Evolutionary conservation across 1,140 invertebrate species (phyloP).

Genomic region (Drosophila nannoptera): DNA sequence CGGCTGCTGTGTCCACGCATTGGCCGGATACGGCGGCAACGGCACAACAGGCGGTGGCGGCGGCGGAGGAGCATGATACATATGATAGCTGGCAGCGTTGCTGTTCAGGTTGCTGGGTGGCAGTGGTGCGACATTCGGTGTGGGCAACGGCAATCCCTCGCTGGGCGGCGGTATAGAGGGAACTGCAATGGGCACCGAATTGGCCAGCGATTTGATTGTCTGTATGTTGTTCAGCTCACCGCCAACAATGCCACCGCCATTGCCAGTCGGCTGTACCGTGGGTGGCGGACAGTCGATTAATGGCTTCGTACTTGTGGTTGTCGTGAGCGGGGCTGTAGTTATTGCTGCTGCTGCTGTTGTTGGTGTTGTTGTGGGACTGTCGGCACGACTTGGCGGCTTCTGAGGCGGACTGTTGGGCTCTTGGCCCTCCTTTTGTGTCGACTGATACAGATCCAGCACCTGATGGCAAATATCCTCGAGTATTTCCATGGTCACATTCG

Average conservation of each 20-base stretch:
- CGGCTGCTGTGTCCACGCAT: conserved; percentile 48
- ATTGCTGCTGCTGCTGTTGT: neutral
- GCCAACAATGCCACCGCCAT: conserved; percentile 30
- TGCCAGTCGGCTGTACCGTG: conserved; percentile 36
- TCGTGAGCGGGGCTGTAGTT: conserved; percentile 8
- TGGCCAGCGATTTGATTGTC: conserved; percentile 56
- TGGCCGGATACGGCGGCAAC: conserved; percentile 48
- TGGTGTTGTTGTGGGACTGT: conserved; percentile 54
- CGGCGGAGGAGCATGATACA: conserved; percentile 68
- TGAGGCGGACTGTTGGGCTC: conserved; percentile 83
- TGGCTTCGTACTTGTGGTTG: conserved; percentile 15
- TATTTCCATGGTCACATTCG: conserved; percentile 95
- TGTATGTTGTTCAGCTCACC: conserved; percentile 58
- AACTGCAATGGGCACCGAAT: conserved; percentile 35
- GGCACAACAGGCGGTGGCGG: conserved; percentile 62
- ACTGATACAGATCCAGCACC: conserved; percentile 89
- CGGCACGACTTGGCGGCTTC: conserved; percentile 79
- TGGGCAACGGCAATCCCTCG: conserved; percentile 59
- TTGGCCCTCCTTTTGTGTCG: conserved; percentile 80
- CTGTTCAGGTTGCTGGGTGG: conserved; percentile 25
- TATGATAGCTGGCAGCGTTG: conserved; percentile 43
- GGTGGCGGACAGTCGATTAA: conserved; percentile 4
- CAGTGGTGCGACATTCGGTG: conserved; percentile 18
- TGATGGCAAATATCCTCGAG: conserved; percentile 99
- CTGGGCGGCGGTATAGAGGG: conserved; percentile 40